Evolutionary conservation across 2,888 invertebrate species (phyloP).

Genomic region (Perdita meconis): DNA sequence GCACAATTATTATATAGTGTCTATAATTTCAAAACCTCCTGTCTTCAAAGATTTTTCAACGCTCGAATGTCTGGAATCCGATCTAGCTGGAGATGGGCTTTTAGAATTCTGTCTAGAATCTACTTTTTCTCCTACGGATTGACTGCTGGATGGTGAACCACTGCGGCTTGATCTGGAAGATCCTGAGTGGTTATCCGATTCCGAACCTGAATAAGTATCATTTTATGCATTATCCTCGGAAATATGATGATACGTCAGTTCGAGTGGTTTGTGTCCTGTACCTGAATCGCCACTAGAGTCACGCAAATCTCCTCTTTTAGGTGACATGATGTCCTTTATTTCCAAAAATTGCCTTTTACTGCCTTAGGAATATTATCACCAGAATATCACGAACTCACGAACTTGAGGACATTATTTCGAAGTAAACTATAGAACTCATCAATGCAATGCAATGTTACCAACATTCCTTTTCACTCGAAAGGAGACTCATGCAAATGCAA

Average conservation of each 20-base stretch:
- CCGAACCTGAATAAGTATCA: slow-evolving; percentile 80
- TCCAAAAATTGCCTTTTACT: slow-evolving; percentile 1
- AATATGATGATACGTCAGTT: background rate
- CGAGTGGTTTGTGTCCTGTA: slow-evolving; percentile 45
- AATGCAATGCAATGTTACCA: too few relatives aligned
- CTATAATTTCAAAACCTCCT: slow-evolving; percentile 58
- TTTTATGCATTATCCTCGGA: background rate
- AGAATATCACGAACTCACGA: too few relatives aligned
- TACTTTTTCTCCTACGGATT: slow-evolving; percentile 76
- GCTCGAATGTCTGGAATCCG: slow-evolving; percentile 79
- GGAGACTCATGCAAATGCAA: too few relatives aligned
- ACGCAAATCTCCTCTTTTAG: slow-evolving; percentile 63
- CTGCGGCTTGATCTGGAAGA: slow-evolving; percentile 83
- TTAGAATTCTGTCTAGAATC: slow-evolving; percentile 72
- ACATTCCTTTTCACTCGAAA: too few relatives aligned
- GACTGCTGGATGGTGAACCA: slow-evolving; percentile 80
- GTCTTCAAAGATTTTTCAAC: slow-evolving; percentile 73
- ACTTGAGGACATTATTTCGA: slow-evolving; percentile 10
- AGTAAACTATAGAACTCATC: too few relatives aligned
- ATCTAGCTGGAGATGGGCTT: slow-evolving; percentile 75
- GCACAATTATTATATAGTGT: background rate
- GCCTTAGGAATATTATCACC: too few relatives aligned
- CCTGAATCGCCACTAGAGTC: slow-evolving; percentile 79
- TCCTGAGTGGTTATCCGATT: slow-evolving; percentile 85
- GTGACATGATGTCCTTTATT: slow-evolving; percentile 67